Conservation (phyloP, 2,797 vertebrate genomes). For the Pseudocheirus occidentalis region DNA sequence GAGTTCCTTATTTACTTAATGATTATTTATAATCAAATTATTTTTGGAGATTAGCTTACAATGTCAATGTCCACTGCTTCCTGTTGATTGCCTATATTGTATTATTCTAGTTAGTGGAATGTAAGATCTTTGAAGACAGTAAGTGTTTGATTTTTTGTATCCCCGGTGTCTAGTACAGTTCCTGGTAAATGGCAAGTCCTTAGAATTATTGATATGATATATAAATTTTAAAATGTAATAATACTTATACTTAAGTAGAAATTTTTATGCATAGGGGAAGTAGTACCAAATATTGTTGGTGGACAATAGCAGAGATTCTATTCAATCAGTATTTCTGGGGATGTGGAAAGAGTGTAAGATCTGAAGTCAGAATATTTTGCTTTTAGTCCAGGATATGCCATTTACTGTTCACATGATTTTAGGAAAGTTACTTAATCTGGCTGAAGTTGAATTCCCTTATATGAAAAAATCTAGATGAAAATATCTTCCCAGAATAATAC, state of each 20-base stretch:
- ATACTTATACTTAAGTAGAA: neutral
- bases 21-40: neutral
- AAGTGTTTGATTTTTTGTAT: neutral
- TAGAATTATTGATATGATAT: neutral
- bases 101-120: neutral
- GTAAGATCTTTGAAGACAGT: neutral
- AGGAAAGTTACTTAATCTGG: neutral
- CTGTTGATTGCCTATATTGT: neutral
- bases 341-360: neutral
- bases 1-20: neutral
- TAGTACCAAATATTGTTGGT: neutral
- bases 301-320: neutral
- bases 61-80: neutral
- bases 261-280: neutral
- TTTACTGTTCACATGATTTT: neutral
- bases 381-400: neutral
- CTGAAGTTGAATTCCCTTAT: neutral
- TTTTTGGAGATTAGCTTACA: neutral
- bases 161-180: neutral
- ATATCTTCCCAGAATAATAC: neutral
- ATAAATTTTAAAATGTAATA: neutral
- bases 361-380: neutral
- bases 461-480: neutral
- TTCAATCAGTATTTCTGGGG: slow-evolving; percentile 21
- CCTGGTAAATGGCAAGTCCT: neutral